These are phyloP conservation scores for Anthopleura xanthogrammica DNA, from an alignment of 92 coral and sea anemone genomes.

Conservation along the genomic window DNA sequence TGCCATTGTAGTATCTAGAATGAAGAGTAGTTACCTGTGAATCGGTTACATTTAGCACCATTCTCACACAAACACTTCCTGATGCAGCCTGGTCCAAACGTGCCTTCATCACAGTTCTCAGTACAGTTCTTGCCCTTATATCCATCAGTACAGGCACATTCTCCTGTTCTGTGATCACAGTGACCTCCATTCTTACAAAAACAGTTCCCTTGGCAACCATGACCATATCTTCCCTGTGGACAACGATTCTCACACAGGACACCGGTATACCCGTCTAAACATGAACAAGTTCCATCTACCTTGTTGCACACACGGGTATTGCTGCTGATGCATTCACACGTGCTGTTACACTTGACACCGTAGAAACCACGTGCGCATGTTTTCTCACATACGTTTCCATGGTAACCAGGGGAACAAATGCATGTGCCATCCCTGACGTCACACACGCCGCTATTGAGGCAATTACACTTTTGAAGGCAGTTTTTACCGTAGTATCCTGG, in stretches of 20 bases:
- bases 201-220: slow-evolving; percentile 60
- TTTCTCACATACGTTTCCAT: slow-evolving; percentile 71
- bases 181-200: slow-evolving; percentile 79
- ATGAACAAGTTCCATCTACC: slow-evolving; percentile 72
- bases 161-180: slow-evolving; percentile 83
- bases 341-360: slow-evolving; percentile 77
- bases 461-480: slow-evolving; percentile 62
- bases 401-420: slow-evolving; percentile 80
- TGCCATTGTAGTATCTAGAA: neutral
- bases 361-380: slow-evolving; percentile 66
- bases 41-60: slow-evolving; percentile 67
- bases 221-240: slow-evolving; percentile 79
- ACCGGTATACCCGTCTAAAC: slow-evolving; percentile 72
- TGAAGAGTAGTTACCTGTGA: slow-evolving; percentile 38
- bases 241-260: slow-evolving; percentile 80
- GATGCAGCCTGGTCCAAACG: slow-evolving; percentile 67
- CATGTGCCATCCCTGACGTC: slow-evolving; percentile 69
- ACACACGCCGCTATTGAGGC: slow-evolving; percentile 77
- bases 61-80: slow-evolving; percentile 77
- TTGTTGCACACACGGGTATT: slow-evolving; percentile 54
- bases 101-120: slow-evolving; percentile 43
- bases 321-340: slow-evolving; percentile 60
- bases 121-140: slow-evolving; percentile 62
- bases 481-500: slow-evolving; percentile 71
- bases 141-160: slow-evolving; percentile 73